Evolutionary conservation across 2,888 invertebrate genomes (phyloP), one percentile per base, ranked within the genome.

Genomic region (Hyppa rectilinea): DNA sequence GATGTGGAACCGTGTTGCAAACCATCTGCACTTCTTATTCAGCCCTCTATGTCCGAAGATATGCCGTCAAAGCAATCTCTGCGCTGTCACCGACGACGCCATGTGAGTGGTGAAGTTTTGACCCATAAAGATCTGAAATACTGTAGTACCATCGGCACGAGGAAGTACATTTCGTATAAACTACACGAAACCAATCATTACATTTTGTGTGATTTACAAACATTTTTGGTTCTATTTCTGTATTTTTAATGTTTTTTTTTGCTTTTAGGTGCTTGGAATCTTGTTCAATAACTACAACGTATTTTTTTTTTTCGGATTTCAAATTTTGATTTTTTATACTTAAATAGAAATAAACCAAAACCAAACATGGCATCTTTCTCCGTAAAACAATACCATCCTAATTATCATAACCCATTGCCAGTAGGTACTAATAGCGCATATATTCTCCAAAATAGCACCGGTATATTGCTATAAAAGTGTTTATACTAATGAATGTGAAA

Each of bases 401-500:
- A 6, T 9, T n/a, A 26, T 34, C 4, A 53, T 53, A 53, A 29
- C 14, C 4, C 2, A 17, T 40, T 31, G 10, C n/a, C 7, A n/a
- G 6, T n/a, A n/a, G n/a, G n/a, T 9, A 12, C n/a, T 31, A 55
- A 49, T 47, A 43, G 20, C 2, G 20, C 1, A 1, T 0, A 9
- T 20, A 34, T 43, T 43, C 20, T 10, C 14, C 23, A 61, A 61
- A 60, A 58, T 10, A 36, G n/a, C 31, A 29, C 12, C 45, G 40
- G 7, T 56, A 23, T 29, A 43, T 43, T 20, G 29, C 20, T 3
- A 52, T 34, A 53, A 12, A 43, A 26, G 29, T 31, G 59, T 43
- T 62, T 52, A 47, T 49, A 53, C 23, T 76, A 80, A 84, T 64
- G 68, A 81, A 49, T 52, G 58, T 31, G 75, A 73, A 80, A 7